Base-by-base conservation (phyloP, 2,113 vertebrate genomes). In the Epinephelus moara region DNA sequence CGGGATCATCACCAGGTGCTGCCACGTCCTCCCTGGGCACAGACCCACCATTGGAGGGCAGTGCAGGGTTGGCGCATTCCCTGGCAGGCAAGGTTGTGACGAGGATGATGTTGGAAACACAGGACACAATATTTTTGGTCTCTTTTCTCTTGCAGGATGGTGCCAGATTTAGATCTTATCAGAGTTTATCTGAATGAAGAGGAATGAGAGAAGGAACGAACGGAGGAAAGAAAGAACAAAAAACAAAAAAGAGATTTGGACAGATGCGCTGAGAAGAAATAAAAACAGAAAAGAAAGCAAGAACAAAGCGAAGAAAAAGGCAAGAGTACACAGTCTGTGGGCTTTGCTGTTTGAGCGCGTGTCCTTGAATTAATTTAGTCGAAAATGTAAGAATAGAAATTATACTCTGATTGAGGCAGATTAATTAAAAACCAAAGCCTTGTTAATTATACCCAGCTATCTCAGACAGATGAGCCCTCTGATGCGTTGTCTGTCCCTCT, bases 391-490 rank as follows among this genome's bases (percentile, higher is more conserved):
- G 88, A 88, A 81, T 57, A 87, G 88, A 89, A 88, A 80, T 78
- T 75, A 79, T 78, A 75, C 69, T 82, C 77, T 85, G 75, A 88
- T 81, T 81, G 78, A 86, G 82, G 76, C 50, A 86, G 70, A 93
- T 93, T 92, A 89, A 94, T 94, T 93, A 91, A 92, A 89, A 93
- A 79, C 77, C 62, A 85, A 85, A 80, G 81, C 82, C 88, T 59
- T 81, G 90, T 89, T 93, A 93, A 94, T 94, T 93, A 93, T 57
- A 90, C 53, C 69, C 87, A 78, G 84, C 82, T 82, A 89, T 85
- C 88, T 87, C 53, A 87, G 78, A 86, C 80, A 88, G 81, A 92
- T 90, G 87, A 91, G 88, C 45, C 80, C 85, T 89, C 57, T 85
- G 86, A 88, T 81, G 85, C 50, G 62, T 61, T 56, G 78, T 77